phyloP scores from a whole-genome alignment of 2,888 invertebrate genomes.

The Agelastica alni region DNA sequence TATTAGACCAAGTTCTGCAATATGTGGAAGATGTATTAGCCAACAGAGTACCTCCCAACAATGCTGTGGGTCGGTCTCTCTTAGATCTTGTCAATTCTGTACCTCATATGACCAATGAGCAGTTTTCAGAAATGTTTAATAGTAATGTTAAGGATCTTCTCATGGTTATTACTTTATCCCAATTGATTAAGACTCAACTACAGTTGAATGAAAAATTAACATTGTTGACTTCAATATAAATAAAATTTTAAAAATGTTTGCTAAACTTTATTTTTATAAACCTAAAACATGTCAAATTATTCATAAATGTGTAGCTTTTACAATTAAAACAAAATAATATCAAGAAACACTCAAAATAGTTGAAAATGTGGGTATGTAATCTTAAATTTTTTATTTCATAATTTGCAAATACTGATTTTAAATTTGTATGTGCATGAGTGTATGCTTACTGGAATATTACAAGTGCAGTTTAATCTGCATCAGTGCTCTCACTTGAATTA shows the following conservation, averaged over 20 bases:
- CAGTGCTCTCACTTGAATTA: too few species aligned
- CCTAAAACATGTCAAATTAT: not conserved
- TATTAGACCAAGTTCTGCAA: slow-evolving; percentile 76
- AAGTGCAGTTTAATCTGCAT: too few species aligned
- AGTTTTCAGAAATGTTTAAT: slow-evolving; percentile 94
- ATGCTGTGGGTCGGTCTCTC: slow-evolving; percentile 87
- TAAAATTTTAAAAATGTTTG: slow-evolving; percentile 49
- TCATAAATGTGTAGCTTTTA: not conserved
- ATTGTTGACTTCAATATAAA: slow-evolving; percentile 69
- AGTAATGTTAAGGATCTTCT: slow-evolving; percentile 95
- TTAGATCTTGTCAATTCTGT: slow-evolving; percentile 90
- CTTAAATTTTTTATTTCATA: too few species aligned
- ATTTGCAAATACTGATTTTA: too few species aligned
- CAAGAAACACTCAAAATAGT: too few species aligned
- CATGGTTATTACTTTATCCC: slow-evolving; percentile 96
- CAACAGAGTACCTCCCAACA: slow-evolving; percentile 76
- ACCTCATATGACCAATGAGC: slow-evolving; percentile 86
- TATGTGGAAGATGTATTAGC: slow-evolving; percentile 94
- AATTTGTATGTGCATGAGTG: too few species aligned
- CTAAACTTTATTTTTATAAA: not conserved
- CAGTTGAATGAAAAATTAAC: slow-evolving; percentile 96
- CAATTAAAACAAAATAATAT: not conserved
- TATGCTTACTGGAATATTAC: too few species aligned
- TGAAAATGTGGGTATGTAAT: too few species aligned
- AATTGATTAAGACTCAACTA: slow-evolving; percentile 94